Evolutionary conservation across 2,888 invertebrate species (phyloP).

Genomic region (Napeogenes sylphis): DNA sequence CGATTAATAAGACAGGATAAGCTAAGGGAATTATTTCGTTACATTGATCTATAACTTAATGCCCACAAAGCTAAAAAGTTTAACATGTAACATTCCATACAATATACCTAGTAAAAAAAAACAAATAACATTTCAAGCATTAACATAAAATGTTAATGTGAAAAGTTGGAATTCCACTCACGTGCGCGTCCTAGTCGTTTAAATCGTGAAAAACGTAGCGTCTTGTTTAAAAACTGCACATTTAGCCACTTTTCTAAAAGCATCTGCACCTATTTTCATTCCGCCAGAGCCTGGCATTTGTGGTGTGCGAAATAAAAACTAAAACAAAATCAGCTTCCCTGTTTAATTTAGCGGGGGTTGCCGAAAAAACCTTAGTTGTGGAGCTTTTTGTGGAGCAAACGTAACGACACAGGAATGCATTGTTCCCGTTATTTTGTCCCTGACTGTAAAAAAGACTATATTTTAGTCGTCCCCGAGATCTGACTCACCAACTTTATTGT

Average conservation of each 20-base stretch:
- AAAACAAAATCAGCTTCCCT: constrained; percentile 67
- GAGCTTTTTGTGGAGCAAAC: constrained; percentile 68
- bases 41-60: not conserved
- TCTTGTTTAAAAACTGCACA: constrained; percentile 33
- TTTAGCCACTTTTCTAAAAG: constrained; percentile 34
- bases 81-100: not conserved
- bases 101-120: not conserved
- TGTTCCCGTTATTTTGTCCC: constrained; percentile 64
- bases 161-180: constrained; percentile 25
- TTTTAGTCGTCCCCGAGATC: constrained; percentile 48
- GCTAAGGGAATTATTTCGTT: no score
- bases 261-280: constrained; percentile 34
- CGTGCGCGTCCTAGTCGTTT: constrained; percentile 23
- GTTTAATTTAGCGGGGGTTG: constrained; percentile 74
- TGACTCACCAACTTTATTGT: constrained; percentile 54
- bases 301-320: constrained; percentile 55
- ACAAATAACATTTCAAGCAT: constrained; percentile 15
- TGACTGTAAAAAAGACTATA: constrained; percentile 56
- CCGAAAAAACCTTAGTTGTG: constrained; percentile 66
- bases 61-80: not conserved
- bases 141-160: constrained; percentile 21
- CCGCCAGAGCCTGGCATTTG: constrained; percentile 38
- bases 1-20: no score
- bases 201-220: constrained; percentile 30
- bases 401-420: constrained; percentile 70